phyloP scores from a whole-genome alignment of 2,797 vertebrate genomes.

The Valencia hispanica region DNA sequence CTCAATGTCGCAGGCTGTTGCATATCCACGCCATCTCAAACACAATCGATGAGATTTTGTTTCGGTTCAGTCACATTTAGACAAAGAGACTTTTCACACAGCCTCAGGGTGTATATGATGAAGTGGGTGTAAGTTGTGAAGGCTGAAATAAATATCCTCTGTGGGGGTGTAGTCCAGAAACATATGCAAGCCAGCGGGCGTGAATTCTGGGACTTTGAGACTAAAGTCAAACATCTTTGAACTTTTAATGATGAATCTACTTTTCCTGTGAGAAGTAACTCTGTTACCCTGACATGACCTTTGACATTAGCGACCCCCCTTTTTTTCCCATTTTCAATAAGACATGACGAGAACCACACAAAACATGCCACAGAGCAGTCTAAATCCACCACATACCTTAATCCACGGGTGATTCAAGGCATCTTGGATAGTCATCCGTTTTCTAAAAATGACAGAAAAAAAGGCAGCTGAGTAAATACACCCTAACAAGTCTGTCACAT shows the following conservation, averaged over 20 bases:
- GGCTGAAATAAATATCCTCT: conserved; percentile 11
- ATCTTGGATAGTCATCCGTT: conserved; percentile 91
- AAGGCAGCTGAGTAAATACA: conserved; percentile 55
- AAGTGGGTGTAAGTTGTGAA: conserved; percentile 13
- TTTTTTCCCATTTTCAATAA: neutral
- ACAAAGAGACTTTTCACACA: conserved; percentile 11
- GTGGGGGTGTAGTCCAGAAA: neutral
- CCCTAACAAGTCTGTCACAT: neutral
- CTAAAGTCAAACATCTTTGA: conserved; percentile 12
- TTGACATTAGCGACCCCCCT: conserved; percentile 6
- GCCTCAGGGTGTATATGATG: conserved; percentile 4
- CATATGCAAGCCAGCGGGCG: conserved; percentile 11
- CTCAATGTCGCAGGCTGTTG: conserved; percentile 32
- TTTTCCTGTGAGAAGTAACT: conserved; percentile 2
- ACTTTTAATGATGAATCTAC: conserved; percentile 12
- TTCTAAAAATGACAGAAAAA: conserved; percentile 79
- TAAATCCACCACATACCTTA: conserved; percentile 82
- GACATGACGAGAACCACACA: conserved; percentile 4
- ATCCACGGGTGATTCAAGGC: conserved; percentile 95
- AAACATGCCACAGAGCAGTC: conserved; percentile 50
- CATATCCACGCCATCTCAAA: conserved; percentile 45
- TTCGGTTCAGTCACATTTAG: conserved; percentile 2
- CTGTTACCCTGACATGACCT: neutral
- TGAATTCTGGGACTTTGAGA: conserved; percentile 16
- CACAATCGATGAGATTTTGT: conserved; percentile 24